Evolutionary conservation across 1,140 invertebrate species (phyloP).

Genomic region (Cheumatopsyche charites): DNA sequence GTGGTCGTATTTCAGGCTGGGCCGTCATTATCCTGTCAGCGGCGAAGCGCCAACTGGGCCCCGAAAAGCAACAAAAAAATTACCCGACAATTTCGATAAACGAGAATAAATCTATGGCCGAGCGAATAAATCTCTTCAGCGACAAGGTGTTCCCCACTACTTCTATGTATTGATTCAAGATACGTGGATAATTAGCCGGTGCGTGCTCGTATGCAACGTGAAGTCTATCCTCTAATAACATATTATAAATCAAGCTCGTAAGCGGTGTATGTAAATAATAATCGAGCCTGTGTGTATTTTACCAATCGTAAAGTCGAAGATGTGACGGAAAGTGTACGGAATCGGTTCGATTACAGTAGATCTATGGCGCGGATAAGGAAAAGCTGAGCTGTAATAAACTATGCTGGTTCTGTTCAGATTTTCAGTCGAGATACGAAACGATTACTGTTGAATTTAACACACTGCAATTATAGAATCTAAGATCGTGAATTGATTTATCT

Average conservation of each 20-base stretch:
- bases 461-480: no score
- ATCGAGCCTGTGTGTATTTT: not conserved
- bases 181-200: slow-evolving; percentile 9
- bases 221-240: slow-evolving; percentile 11
- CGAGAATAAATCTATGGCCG: no score
- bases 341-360: no score
- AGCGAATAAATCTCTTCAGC: slow-evolving; percentile 24
- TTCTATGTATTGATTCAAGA: not conserved
- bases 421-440: no score
- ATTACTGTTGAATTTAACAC: no score
- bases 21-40: slow-evolving; percentile 46
- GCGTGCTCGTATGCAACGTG: not conserved
- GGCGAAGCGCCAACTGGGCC: slow-evolving; percentile 39
- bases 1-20: slow-evolving; percentile 40
- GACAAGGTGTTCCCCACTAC: not conserved
- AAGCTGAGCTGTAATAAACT: no score
- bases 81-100: slow-evolving; percentile 1
- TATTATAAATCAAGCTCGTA: slow-evolving; percentile 15
- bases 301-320: not conserved
- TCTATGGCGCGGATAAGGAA: no score
- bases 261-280: not conserved
- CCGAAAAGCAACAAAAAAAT: slow-evolving; percentile 28
- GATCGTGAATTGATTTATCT: no score
- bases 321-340: not conserved
- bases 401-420: no score